A percentile compares a stretch with the other conserved stretches of the same genome.
These are phyloP conservation scores for Druon quercuslanigerum DNA, from an alignment of 1,140 invertebrate species.

Conservation along the genomic window DNA sequence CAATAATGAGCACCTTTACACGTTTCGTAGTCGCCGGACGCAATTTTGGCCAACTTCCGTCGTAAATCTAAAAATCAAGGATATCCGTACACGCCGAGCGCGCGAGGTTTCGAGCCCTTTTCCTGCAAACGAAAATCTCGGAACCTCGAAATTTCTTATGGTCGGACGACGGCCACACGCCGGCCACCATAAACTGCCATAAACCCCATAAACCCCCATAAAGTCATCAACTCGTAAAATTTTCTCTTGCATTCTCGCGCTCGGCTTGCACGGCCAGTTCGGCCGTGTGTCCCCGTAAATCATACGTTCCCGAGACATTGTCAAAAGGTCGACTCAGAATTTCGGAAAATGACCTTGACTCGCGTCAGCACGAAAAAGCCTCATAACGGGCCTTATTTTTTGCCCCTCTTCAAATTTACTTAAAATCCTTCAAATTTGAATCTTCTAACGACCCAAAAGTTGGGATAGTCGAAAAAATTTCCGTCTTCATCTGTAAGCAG, in stretches of 20 bases:
- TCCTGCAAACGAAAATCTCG: slow-evolving; percentile 38
- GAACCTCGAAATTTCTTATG: slow-evolving; percentile 55
- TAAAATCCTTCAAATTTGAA: too few relatives aligned
- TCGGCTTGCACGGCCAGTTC: too few relatives aligned
- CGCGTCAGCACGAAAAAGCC: neutral
- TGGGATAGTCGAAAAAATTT: too few relatives aligned
- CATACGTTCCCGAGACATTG: slow-evolving; percentile 41
- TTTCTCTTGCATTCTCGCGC: slow-evolving; percentile 44
- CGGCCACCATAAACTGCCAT: slow-evolving; percentile 61
- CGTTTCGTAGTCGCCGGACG: neutral
- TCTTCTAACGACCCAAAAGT: too few relatives aligned
- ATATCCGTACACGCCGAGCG: neutral
- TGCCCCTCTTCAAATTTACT: too few relatives aligned
- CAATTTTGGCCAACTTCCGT: slow-evolving; percentile 12
- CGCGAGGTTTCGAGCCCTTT: slow-evolving; percentile 33
- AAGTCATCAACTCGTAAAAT: slow-evolving; percentile 64
- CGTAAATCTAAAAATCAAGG: slow-evolving; percentile 51
- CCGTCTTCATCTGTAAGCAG: too few relatives aligned
- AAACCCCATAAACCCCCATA: slow-evolving; percentile 49
- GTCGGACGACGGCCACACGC: slow-evolving; percentile 63
- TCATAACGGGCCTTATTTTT: too few relatives aligned
- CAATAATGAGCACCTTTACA: neutral
- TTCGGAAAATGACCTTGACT: slow-evolving; percentile 43
- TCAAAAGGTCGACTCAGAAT: slow-evolving; percentile 49
- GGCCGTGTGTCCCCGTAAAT: slow-evolving; percentile 51